phyloP scores from a whole-genome alignment of 1,140 invertebrate genomes.

The Heliconius himera region DNA sequence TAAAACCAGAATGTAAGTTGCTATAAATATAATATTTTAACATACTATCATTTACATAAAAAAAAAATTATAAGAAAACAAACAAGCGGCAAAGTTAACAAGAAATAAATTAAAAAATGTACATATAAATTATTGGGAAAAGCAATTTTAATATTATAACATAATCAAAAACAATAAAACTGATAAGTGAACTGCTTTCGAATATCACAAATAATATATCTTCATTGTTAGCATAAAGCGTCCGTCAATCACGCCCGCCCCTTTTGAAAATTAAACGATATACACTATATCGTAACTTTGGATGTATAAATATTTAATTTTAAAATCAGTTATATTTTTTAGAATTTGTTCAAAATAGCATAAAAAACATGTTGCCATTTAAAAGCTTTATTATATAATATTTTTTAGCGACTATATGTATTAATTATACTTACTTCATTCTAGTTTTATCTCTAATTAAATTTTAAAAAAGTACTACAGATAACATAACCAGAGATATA shows the following conservation, averaged over 20 bases:
- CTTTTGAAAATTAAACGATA: slow-evolving; percentile 46
- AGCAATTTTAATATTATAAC: neutral
- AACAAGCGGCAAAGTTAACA: too few species aligned
- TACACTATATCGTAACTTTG: slow-evolving; percentile 52
- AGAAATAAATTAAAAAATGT: too few species aligned
- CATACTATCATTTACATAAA: neutral
- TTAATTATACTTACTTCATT: too few species aligned
- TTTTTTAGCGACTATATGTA: too few species aligned
- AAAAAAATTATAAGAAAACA: too few species aligned
- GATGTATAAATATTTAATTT: slow-evolving; percentile 17
- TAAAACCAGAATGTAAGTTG: neutral
- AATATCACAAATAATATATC: slow-evolving; percentile 53
- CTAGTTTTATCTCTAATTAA: too few species aligned
- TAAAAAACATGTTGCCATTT: too few species aligned
- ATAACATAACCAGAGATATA: too few species aligned
- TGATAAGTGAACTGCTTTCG: slow-evolving; percentile 24
- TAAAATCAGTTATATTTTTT: too few species aligned
- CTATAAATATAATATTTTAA: neutral
- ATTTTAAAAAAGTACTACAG: too few species aligned
- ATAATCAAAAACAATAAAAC: neutral
- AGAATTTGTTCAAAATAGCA: too few species aligned
- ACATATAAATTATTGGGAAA: neutral
- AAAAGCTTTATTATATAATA: too few species aligned
- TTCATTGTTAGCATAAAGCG: slow-evolving; percentile 59
- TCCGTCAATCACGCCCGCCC: slow-evolving; percentile 49